phyloP scores from a whole-genome alignment of 2,113 vertebrate genomes.

The Orientallactaga bullata region DNA sequence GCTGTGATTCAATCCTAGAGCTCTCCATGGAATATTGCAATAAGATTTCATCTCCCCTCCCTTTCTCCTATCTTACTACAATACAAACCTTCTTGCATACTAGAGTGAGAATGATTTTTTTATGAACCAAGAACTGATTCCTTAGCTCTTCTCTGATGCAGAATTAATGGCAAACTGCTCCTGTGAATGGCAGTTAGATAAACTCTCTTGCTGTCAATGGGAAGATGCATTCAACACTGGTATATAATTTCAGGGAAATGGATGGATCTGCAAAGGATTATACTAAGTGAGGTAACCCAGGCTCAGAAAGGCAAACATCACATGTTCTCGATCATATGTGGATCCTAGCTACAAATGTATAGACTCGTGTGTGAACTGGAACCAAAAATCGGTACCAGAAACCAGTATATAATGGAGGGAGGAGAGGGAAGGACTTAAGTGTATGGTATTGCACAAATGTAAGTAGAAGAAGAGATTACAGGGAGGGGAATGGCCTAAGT shows the following conservation, averaged over 20 bases:
- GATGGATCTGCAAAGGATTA: too few relatives aligned
- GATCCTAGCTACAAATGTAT: too few relatives aligned
- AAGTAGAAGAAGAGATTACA: too few relatives aligned
- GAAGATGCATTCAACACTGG: background rate
- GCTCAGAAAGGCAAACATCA: too few relatives aligned
- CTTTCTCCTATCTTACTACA: background rate
- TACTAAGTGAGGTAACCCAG: too few relatives aligned
- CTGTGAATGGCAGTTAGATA: accelerated
- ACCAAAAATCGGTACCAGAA: too few relatives aligned
- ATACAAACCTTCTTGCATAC: background rate
- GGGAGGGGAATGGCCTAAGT: too few relatives aligned
- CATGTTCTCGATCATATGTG: too few relatives aligned
- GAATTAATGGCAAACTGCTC: background rate
- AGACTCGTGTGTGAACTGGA: too few relatives aligned
- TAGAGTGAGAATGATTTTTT: background rate
- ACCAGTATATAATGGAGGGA: too few relatives aligned
- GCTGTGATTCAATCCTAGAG: background rate
- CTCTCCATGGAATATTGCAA: background rate
- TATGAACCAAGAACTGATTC: background rate
- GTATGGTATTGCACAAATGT: too few relatives aligned
- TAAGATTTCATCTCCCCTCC: background rate
- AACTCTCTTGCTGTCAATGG: background rate
- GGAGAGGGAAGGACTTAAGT: too few relatives aligned
- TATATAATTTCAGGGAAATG: background rate
- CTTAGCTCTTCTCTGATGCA: background rate